These are phyloP conservation scores for Tetragnatha versicolor DNA, from an alignment of 1,140 invertebrate genomes.

Conservation along the genomic window DNA sequence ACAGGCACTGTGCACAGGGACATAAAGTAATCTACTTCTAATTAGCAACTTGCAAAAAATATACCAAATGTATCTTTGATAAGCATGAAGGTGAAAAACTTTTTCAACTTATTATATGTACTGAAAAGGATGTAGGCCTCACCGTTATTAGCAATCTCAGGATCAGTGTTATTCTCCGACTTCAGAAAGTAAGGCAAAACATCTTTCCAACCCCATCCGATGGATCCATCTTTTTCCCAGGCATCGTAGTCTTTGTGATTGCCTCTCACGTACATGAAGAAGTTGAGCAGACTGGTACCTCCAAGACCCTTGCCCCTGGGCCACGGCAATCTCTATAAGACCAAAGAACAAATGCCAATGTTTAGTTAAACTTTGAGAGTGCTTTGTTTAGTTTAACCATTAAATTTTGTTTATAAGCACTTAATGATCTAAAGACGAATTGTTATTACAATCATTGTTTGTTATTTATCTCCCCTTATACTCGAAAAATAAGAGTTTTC, in stretches of 20 bases:
- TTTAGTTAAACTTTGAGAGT: too few relatives aligned
- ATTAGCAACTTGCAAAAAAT: too few relatives aligned
- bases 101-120: background rate
- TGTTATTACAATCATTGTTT: too few relatives aligned
- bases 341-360: background rate
- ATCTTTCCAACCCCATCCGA: conserved; percentile 77
- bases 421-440: too few relatives aligned
- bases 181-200: conserved; percentile 73
- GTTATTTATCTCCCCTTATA: too few relatives aligned
- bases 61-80: too few relatives aligned
- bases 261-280: conserved; percentile 89
- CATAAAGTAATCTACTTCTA: too few relatives aligned
- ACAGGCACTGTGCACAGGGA: too few relatives aligned
- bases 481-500: too few relatives aligned
- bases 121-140: background rate
- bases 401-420: too few relatives aligned
- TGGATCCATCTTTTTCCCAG: conserved; percentile 75
- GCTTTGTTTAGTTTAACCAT: too few relatives aligned
- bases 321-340: conserved; percentile 79
- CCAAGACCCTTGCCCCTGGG: conserved; percentile 81
- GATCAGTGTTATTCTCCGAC: conserved; percentile 63
- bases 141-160: conserved; percentile 75
- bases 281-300: conserved; percentile 87
- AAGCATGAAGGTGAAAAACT: too few relatives aligned
- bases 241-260: conserved; percentile 87